Conservation (phyloP, 2,797 vertebrate species). For the Syngnathus acus region DNA sequence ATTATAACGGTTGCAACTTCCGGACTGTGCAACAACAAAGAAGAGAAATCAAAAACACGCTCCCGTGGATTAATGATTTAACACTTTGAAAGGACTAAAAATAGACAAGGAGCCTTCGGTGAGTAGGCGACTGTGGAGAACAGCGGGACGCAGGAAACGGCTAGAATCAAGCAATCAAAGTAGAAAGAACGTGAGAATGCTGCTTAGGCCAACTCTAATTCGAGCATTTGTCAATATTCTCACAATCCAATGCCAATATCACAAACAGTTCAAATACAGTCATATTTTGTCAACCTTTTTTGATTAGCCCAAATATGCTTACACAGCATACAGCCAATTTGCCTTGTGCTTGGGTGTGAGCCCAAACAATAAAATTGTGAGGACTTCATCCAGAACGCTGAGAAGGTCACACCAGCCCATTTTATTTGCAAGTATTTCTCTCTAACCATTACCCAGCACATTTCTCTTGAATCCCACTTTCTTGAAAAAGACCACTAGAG, state of each 20-base stretch:
- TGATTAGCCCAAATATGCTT: no score
- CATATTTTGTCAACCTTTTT: no score
- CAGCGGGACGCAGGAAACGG: slow-evolving; percentile 21
- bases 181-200: slow-evolving; percentile 5
- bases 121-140: slow-evolving; percentile 22
- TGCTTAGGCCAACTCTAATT: neutral
- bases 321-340: neutral
- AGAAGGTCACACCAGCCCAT: neutral
- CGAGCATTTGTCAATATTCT: no score
- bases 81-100: slow-evolving; percentile 22
- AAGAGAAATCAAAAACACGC: neutral
- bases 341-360: neutral
- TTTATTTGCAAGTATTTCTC: no score
- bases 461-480: slow-evolving; percentile 1
- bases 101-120: slow-evolving; percentile 22
- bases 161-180: slow-evolving; percentile 10
- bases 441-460: neutral
- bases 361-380: neutral
- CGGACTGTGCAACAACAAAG: neutral
- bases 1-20: neutral
- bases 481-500: neutral
- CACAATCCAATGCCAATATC: no score
- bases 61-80: slow-evolving; percentile 13
- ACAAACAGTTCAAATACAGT: no score
- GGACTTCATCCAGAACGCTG: neutral